Evolutionary conservation across 1,140 invertebrate species (phyloP), one percentile per base, ranked within the genome.

Genomic region (roundworm (Caenorhabditis elegans)): DNA sequence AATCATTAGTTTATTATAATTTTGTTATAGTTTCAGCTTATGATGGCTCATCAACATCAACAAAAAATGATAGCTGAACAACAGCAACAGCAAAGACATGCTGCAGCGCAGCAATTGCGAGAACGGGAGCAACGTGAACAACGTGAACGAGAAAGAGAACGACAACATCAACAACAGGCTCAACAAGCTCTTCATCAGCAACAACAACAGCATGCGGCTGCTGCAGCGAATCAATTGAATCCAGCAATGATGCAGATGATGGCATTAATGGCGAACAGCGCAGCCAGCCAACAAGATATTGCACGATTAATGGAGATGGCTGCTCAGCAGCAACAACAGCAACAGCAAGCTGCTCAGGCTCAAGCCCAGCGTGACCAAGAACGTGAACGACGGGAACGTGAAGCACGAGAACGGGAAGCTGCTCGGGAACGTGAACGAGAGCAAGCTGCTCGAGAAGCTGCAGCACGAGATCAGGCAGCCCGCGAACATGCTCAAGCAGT

Each of bases 151-250:
- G 55, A 65, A 65, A 65, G 55, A 36, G 55, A 65, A 65, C 28
- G 55, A 0, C 17, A 13, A n/a, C 60, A 70, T 22, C 34, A 39
- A 22, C 60, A 70, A 34, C 55, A 60, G 28, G 60, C 60, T 43
- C 60, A 70, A 13, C 60, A 70, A 22, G 60, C 60, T 39, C 60
- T 70, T 11, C 60, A 70, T 6, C 60, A 70, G 28, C 60, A 70
- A 31, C 60, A 70, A 39, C 24, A 55, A 6, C 47, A 48, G 17
- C 47, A 48, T n/a, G 22, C 22, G 5, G 34, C 31, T 34, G 60
- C 60, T 10, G 28, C 26, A 15, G 28, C 28, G 3, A 19, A 4
- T 60, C 26, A 34, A 60, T 15, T 34, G 28, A 53, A 60, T 60
- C 28, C 55, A 0, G 28, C 31, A 60, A 34, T 60, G 55, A 36